Percentiles rank a stretch among this genome's conserved stretches.
phyloP scores from a whole-genome alignment of 2,113 vertebrate species.

The Hymenochirus boettgeri region DNA sequence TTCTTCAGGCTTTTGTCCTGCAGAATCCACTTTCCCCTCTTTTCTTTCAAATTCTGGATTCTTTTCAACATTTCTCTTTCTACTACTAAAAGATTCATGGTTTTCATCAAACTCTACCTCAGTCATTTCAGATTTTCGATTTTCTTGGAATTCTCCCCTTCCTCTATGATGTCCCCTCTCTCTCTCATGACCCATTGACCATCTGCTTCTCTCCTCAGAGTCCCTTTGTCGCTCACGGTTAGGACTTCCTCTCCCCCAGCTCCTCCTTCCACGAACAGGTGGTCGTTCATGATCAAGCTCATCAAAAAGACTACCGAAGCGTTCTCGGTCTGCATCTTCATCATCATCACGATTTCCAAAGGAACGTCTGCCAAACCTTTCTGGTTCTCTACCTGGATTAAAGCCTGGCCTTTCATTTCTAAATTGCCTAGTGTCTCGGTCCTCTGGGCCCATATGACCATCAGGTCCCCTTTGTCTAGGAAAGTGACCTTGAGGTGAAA shows the following conservation, averaged over 20 bases:
- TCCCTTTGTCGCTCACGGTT: constrained; percentile 75
- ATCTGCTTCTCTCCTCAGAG: constrained; percentile 66
- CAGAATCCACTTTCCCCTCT: constrained; percentile 56
- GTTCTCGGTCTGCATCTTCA: constrained; percentile 60
- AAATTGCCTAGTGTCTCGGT: constrained; percentile 70
- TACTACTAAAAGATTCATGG: constrained; percentile 61
- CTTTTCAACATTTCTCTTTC: constrained; percentile 58
- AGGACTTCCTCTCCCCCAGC: constrained; percentile 78
- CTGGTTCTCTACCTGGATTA: constrained; percentile 65
- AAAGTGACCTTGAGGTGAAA: constrained; percentile 71
- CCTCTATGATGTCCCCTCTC: constrained; percentile 83
- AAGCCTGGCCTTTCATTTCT: constrained; percentile 64
- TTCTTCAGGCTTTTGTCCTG: constrained; percentile 56
- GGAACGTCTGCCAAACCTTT: constrained; percentile 77
- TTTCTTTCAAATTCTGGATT: constrained; percentile 62
- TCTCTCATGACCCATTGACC: constrained; percentile 68
- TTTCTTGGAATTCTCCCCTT: constrained; percentile 73
- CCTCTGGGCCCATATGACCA: constrained; percentile 61
- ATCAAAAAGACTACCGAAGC: constrained; percentile 65
- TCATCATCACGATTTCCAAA: constrained; percentile 64
- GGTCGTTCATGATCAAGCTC: constrained; percentile 60
- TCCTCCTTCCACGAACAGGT: constrained; percentile 72
- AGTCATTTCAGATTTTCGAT: constrained; percentile 62
- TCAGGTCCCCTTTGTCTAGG: constrained; percentile 71
- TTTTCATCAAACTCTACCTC: constrained; percentile 72